These are phyloP conservation scores for Emmelina monodactyla DNA, from an alignment of 2,888 invertebrate genomes.

Conservation along the genomic window DNA sequence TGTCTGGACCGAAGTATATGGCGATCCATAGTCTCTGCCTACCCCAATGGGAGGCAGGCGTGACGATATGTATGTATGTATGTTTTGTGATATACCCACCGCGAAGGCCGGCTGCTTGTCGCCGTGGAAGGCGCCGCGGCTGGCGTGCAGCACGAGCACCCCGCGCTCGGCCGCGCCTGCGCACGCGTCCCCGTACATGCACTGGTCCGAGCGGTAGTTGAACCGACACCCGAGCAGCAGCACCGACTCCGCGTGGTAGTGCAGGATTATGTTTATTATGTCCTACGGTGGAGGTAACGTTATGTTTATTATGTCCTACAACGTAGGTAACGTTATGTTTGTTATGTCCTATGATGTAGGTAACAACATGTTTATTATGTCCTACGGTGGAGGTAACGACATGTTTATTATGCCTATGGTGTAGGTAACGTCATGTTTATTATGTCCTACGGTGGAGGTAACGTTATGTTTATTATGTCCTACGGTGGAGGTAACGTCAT, in stretches of 20 bases:
- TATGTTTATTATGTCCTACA: neutral
- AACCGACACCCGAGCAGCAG: conserved; percentile 83
- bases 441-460: too few species aligned
- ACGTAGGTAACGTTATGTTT: neutral
- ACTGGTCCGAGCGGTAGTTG: conserved; percentile 95
- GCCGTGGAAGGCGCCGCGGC: conserved; percentile 84
- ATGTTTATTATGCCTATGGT: too few species aligned
- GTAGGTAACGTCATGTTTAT: too few species aligned
- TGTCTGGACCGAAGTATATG: too few species aligned
- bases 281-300: conserved; percentile 69
- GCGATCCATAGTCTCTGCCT: too few species aligned
- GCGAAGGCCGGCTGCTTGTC: conserved; percentile 87
- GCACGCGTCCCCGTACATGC: conserved; percentile 94
- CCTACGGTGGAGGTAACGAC: too few species aligned
- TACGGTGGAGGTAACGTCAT: neutral
- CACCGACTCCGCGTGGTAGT: conserved; percentile 80
- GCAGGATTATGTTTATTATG: conserved; percentile 90
- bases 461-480: too few species aligned
- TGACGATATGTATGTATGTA: too few species aligned
- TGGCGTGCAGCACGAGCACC: conserved; percentile 87
- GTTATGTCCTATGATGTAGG: too few species aligned
- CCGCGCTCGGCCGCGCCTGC: conserved; percentile 75
- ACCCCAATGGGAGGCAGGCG: too few species aligned
- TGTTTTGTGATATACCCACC: conserved; percentile 22
- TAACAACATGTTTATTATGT: too few species aligned